Conservation (phyloP, 2,888 invertebrate species). For the Eucera pruinosa region DNA sequence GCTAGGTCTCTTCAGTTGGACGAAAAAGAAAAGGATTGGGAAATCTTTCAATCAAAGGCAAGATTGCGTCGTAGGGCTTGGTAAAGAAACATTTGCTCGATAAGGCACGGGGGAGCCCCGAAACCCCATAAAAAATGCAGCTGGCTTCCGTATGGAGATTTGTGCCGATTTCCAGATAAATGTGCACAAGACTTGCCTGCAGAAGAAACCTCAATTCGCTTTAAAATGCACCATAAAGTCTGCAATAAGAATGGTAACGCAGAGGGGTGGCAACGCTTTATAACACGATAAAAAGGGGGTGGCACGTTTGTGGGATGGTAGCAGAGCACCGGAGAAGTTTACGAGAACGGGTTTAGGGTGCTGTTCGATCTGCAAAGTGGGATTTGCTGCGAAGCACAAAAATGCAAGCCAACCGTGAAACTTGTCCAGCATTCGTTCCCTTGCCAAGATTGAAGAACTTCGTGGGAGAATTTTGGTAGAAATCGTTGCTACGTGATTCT, state of each 20-base stretch:
- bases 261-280: background rate
- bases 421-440: background rate
- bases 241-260: conserved; percentile 16
- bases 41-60: background rate
- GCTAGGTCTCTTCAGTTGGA: background rate
- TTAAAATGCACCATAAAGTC: conserved; percentile 19
- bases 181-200: background rate
- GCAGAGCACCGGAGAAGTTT: background rate
- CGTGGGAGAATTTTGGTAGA: no score
- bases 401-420: background rate
- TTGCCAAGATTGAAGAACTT: background rate
- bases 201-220: background rate
- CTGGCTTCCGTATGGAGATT: conserved; percentile 1
- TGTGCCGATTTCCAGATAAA: conserved; percentile 4
- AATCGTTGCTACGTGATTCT: no score
- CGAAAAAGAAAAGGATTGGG: background rate
- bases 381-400: conserved; percentile 1
- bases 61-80: background rate
- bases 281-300: conserved; percentile 1
- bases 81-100: conserved; percentile 57
- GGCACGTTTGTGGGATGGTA: background rate
- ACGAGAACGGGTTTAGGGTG: conserved; percentile 9
- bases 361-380: conserved; percentile 18
- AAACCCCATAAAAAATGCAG: conserved; percentile 60
- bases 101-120: conserved; percentile 33